Evolutionary conservation across 2,797 vertebrate species (phyloP), one percentile per base, ranked within the genome.

Genomic region (Sebastes reedi): DNA sequence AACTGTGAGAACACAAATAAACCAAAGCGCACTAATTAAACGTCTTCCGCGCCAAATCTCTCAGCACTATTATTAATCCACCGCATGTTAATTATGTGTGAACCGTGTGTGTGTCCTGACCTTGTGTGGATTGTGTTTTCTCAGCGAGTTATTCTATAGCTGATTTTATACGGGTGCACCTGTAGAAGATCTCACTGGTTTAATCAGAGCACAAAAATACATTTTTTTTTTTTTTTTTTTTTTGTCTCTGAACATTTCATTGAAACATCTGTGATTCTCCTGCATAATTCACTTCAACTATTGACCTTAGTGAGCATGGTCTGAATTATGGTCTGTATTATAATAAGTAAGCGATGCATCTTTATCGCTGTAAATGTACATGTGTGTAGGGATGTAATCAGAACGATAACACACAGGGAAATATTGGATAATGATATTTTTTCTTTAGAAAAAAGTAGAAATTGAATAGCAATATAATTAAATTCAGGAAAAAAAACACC

Each of bases 1-100:
- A 90, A 87, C 74, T 79, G 81, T 80, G 75, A 69, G 70, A 91
- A 87, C 65, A 87, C 81, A 92, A 91, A 88, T 84, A 88, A 87
- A 86, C 72, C 69, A 80, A 84, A 79, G 77, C 81, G 30, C 67
- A 64, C 67, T 84, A 90, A 92, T 93, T 93, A 92, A 90, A 85
- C 56, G 3, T 79, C 73, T 79, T 84, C 67, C 1, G 6, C 70
- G 83, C 46, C 69, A 81, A 86, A 85, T 85, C 88, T 87, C 81
- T 85, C 58, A n/a, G 74, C 56, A 61, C 80, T 70, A 66, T 90
- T 90, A 88, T 88, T 84, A 85, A 88, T 92, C 82, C 76, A 56
- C 65, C 7, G 30, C 82, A 64, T 52, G 42, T 89, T 91, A 91
- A 92, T 92, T 91, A 88, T 80, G 62, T 88, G 86, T 83, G 83